Conservation (phyloP, 2,888 invertebrate species). For the Diplazon laetatorius region DNA sequence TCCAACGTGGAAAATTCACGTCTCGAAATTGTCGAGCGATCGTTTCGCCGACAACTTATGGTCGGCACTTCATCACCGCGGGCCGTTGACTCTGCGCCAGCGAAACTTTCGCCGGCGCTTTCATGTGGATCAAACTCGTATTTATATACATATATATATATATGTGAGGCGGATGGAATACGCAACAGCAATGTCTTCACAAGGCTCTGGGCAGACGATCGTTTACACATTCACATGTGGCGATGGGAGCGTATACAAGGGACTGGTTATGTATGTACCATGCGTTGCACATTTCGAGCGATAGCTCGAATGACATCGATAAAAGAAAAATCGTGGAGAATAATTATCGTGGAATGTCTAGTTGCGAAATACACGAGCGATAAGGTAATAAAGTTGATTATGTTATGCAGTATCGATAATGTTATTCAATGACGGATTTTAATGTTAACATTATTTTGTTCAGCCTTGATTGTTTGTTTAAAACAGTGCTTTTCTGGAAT, state of each 20-base stretch:
- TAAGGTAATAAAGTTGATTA: too few species aligned
- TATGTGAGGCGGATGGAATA: constrained; percentile 37
- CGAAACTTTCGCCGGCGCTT: constrained; percentile 79
- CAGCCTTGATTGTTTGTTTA: too few species aligned
- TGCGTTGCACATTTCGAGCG: neutral
- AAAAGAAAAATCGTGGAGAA: neutral
- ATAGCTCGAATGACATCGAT: constrained; percentile 44
- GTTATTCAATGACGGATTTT: too few species aligned
- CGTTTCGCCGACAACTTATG: constrained; percentile 22
- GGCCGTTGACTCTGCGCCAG: constrained; percentile 76
- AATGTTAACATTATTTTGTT: too few species aligned
- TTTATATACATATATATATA: constrained; percentile 61
- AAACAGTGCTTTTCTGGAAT: too few species aligned
- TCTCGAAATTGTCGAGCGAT: constrained; percentile 1
- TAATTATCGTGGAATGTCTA: neutral
- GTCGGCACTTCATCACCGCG: constrained; percentile 63
- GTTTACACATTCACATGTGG: constrained; percentile 10
- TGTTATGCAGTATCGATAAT: too few species aligned
- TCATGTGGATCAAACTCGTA: constrained; percentile 75
- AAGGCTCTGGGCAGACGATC: constrained; percentile 7
- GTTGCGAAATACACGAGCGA: too few species aligned
- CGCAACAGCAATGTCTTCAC: constrained; percentile 9
- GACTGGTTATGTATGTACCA: constrained; percentile 24
- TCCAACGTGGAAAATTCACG: neutral
- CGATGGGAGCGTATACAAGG: neutral